Evolutionary conservation across 2,888 invertebrate species (phyloP).

Genomic region (Mythimna impura): DNA sequence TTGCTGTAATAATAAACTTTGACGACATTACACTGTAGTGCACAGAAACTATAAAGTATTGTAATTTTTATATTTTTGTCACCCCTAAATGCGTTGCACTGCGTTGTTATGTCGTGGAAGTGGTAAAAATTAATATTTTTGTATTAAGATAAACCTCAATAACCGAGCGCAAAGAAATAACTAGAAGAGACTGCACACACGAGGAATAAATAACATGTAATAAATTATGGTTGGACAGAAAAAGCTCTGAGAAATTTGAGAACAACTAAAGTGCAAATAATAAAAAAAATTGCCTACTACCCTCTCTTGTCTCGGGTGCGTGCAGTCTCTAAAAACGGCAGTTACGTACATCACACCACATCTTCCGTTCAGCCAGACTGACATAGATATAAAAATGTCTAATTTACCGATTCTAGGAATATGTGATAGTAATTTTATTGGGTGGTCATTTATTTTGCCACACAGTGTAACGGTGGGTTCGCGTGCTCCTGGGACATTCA

Average conservation of each 20-base stretch:
- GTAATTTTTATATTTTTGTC: slow-evolving; percentile 58
- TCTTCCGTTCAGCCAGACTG: slow-evolving; percentile 81
- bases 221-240: too few relatives aligned
- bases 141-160: slow-evolving; percentile 48
- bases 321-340: slow-evolving; percentile 45
- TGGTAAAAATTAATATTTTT: slow-evolving; percentile 56
- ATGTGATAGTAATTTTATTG: slow-evolving; percentile 63
- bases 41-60: slow-evolving; percentile 46
- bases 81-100: slow-evolving; percentile 27
- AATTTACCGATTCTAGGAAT: slow-evolving; percentile 63
- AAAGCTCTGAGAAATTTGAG: not conserved
- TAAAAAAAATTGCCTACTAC: too few relatives aligned
- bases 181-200: slow-evolving; percentile 22
- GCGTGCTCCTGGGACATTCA: slow-evolving; percentile 30
- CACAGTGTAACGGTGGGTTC: slow-evolving; percentile 27
- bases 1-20: slow-evolving; percentile 41
- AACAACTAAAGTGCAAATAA: not conserved
- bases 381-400: slow-evolving; percentile 67
- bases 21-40: slow-evolving; percentile 50
- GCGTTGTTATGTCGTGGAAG: slow-evolving; percentile 44
- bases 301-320: slow-evolving; percentile 7
- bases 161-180: slow-evolving; percentile 18
- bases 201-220: not conserved
- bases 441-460: slow-evolving; percentile 19
- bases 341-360: slow-evolving; percentile 33